phyloP scores from a whole-genome alignment of 2,113 vertebrate genomes.

The Sterrhoptilus dennistouni region DNA sequence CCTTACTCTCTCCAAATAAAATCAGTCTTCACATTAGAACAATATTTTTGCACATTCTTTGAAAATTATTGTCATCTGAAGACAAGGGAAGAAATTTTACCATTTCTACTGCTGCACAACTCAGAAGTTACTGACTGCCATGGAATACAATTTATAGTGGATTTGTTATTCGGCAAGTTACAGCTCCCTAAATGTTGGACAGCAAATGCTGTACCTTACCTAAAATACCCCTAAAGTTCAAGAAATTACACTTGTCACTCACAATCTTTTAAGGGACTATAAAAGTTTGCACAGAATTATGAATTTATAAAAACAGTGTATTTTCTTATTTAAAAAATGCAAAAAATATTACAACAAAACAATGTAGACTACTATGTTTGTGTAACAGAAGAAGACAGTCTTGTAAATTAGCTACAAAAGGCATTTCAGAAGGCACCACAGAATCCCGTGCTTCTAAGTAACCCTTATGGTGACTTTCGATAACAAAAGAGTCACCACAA shows the following conservation, averaged over 20 bases:
- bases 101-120: not conserved
- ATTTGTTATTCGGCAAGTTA: constrained; percentile 6
- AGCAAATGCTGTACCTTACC: constrained; percentile 35
- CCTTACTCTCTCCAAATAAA: not conserved
- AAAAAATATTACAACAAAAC: constrained; percentile 3
- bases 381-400: not conserved
- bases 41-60: not conserved
- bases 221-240: constrained; percentile 52
- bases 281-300: constrained; percentile 50
- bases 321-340: constrained; percentile 6
- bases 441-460: not conserved
- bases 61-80: not conserved
- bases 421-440: not conserved
- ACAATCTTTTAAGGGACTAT: constrained; percentile 38
- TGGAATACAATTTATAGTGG: not conserved
- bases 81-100: constrained; percentile 14
- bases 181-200: constrained; percentile 42
- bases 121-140: not conserved
- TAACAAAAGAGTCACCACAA: not conserved
- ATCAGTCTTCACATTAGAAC: not conserved
- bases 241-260: constrained; percentile 46
- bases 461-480: not conserved
- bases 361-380: not conserved
- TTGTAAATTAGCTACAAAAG: not conserved
- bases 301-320: constrained; percentile 28